Evolutionary conservation across 1,140 invertebrate genomes (phyloP).

Genomic region (Leptestheria dahalacensis): DNA sequence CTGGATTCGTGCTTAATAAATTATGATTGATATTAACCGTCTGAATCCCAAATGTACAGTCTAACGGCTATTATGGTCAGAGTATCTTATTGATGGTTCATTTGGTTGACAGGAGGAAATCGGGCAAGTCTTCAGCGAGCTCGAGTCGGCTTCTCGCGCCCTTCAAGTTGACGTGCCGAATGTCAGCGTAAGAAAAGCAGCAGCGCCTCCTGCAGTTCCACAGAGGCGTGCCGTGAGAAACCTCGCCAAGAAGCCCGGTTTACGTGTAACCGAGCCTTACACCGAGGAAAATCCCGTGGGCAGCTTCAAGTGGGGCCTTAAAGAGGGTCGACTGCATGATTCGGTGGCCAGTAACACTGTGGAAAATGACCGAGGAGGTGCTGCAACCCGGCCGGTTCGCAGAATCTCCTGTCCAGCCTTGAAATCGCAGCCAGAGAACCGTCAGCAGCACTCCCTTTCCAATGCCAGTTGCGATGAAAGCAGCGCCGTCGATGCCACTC

Average conservation of each 20-base stretch:
- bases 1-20: too few species aligned
- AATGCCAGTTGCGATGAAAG: too few species aligned
- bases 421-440: background rate
- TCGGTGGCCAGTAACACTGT: background rate
- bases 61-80: too few species aligned
- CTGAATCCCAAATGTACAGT: too few species aligned
- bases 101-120: background rate
- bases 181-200: background rate
- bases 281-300: background rate
- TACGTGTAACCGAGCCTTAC: background rate
- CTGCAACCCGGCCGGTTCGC: background rate
- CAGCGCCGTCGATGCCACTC: background rate
- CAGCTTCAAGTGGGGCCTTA: background rate
- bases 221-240: background rate
- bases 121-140: background rate
- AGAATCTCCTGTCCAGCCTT: background rate
- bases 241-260: background rate
- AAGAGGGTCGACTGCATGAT: too few species aligned
- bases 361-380: background rate
- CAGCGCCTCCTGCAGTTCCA: background rate
- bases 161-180: background rate
- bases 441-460: too few species aligned
- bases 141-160: background rate
- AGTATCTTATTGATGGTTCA: background rate
- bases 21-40: too few species aligned